Evolutionary conservation across 1,140 invertebrate species (phyloP).

Genomic region (Hesperophylax magnus): DNA sequence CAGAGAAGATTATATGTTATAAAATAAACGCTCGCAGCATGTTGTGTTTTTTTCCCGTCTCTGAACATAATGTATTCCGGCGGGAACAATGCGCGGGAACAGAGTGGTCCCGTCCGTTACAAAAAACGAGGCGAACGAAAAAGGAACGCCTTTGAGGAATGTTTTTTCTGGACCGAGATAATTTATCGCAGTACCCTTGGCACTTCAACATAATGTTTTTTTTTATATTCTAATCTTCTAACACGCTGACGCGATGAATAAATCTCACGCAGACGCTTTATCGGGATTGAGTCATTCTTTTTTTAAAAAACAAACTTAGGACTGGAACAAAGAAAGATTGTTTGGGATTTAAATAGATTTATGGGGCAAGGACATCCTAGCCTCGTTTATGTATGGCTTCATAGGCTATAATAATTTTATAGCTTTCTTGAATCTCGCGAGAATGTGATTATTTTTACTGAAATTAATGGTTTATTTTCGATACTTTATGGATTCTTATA

Average conservation of each 20-base stretch:
- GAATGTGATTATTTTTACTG: too few species aligned
- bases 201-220: neutral
- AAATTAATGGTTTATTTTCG: too few species aligned
- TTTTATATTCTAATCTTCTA: neutral
- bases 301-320: neutral
- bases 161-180: conserved; percentile 32
- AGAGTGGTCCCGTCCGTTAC: conserved; percentile 23
- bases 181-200: conserved; percentile 24
- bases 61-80: conserved; percentile 49
- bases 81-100: conserved; percentile 35
- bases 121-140: conserved; percentile 39
- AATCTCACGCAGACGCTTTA: too few species aligned
- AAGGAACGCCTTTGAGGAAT: conserved; percentile 43
- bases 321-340: too few species aligned
- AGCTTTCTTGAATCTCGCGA: too few species aligned
- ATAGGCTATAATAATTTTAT: too few species aligned
- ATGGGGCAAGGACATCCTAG: too few species aligned
- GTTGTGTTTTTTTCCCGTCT: conserved; percentile 34
- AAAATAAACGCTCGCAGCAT: conserved; percentile 45
- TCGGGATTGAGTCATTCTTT: conserved; percentile 2
- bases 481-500: too few species aligned
- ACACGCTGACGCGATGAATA: neutral
- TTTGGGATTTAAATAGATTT: too few species aligned
- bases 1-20: conserved; percentile 47
- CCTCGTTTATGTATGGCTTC: too few species aligned